A percentile compares a stretch with the other conserved stretches of the same genome.
These are phyloP conservation scores for Cephalotes varians DNA, from an alignment of 2,888 invertebrate genomes.

Conservation along the genomic window DNA sequence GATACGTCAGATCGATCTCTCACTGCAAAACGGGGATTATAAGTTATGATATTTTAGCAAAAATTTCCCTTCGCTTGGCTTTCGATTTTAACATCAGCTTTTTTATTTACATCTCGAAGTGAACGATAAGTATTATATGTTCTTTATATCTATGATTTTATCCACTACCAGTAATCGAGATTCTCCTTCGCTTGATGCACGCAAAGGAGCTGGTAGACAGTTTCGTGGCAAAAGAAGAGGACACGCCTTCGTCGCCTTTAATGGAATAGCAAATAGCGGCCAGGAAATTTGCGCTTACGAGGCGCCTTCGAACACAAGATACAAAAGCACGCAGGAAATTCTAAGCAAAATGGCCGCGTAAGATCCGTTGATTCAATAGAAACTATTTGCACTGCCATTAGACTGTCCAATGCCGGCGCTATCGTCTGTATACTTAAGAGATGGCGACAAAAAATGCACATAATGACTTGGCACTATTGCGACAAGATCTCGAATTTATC, in stretches of 20 bases:
- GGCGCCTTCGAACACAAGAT: conserved; percentile 69
- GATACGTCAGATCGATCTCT: neutral
- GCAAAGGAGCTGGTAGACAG: conserved; percentile 64
- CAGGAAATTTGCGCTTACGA: conserved; percentile 82
- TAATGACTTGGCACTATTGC: conserved; percentile 59
- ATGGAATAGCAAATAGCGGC: conserved; percentile 82
- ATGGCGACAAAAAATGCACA: conserved; percentile 42
- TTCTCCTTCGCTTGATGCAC: conserved; percentile 54
- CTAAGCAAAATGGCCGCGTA: conserved; percentile 72
- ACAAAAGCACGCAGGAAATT: conserved; percentile 74
- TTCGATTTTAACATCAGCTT: neutral
- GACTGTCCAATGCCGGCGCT: conserved; percentile 65
- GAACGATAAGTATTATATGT: neutral
- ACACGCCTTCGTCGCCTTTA: conserved; percentile 77
- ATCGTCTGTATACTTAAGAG: conserved; percentile 62
- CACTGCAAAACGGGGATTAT: neutral
- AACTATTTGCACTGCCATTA: conserved; percentile 83
- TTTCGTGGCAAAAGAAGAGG: conserved; percentile 71
- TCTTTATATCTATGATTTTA: neutral
- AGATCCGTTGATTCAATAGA: conserved; percentile 77
- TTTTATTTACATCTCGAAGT: neutral
- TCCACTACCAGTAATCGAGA: neutral
- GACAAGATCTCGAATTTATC: conserved; percentile 68
- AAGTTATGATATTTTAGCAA: neutral
- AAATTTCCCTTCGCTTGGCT: neutral